Conservation (phyloP, 2,797 vertebrate species). For the Myotis planiceps region DNA sequence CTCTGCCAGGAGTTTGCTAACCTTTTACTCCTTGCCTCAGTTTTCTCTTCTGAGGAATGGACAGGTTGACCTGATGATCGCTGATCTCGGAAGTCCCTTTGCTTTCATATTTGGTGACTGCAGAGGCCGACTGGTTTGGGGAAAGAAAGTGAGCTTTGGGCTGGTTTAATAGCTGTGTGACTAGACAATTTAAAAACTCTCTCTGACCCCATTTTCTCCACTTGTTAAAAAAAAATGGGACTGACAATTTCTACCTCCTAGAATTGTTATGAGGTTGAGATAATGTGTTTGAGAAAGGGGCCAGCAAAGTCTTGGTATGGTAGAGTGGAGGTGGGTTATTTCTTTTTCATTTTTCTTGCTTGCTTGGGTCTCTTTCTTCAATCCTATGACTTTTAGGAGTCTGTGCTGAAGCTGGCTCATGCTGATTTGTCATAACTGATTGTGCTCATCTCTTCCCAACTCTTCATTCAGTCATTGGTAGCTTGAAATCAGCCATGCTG, state of each 20-base stretch:
- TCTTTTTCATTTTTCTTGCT: background rate
- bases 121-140: background rate
- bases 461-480: background rate
- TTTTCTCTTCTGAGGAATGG: background rate
- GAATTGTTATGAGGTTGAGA: background rate
- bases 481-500: background rate
- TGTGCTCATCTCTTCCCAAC: background rate
- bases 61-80: background rate
- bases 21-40: background rate
- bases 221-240: background rate
- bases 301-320: too few relatives aligned
- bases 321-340: too few relatives aligned
- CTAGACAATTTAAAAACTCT: background rate
- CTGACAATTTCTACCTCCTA: background rate
- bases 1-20: background rate
- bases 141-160: background rate
- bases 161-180: background rate
- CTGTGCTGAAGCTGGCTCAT: background rate
- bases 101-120: background rate
- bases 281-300: background rate
- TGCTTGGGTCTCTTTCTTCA: background rate
- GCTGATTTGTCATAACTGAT: background rate
- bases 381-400: background rate
- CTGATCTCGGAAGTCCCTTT: background rate
- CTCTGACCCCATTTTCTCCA: background rate